Conservation (phyloP, 1,140 invertebrate genomes). For the Orchestia grillus region DNA sequence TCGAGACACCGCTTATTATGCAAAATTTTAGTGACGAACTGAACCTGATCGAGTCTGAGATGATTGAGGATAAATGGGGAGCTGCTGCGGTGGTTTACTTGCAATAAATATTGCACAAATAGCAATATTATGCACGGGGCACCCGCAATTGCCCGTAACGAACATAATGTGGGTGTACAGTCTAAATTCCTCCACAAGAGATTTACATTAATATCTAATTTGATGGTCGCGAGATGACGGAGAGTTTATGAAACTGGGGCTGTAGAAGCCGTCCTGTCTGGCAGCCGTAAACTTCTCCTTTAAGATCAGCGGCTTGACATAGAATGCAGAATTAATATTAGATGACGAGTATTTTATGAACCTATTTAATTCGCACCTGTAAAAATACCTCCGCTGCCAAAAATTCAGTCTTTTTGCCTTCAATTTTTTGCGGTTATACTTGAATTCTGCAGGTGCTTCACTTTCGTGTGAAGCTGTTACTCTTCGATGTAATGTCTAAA, state of each 20-base stretch:
- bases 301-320: neutral
- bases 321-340: neutral
- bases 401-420: too few relatives aligned
- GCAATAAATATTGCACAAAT: slow-evolving; percentile 18
- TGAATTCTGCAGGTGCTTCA: too few relatives aligned
- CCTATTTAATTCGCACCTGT: neutral
- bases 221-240: neutral
- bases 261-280: neutral
- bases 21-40: slow-evolving; percentile 38
- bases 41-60: neutral
- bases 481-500: too few relatives aligned
- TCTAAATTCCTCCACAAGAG: neutral
- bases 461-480: too few relatives aligned
- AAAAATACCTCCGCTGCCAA: neutral
- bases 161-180: neutral
- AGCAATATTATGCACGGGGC: slow-evolving; percentile 10
- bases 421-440: too few relatives aligned
- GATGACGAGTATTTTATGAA: neutral
- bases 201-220: neutral
- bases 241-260: neutral
- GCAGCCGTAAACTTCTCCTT: neutral
- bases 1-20: neutral
- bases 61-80: neutral
- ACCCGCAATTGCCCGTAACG: neutral
- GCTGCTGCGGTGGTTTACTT: neutral